A percentile compares a stretch with the other conserved stretches of the same genome.
These are phyloP conservation scores for Phenganax marumi DNA, from an alignment of 92 coral and sea anemone species.

Conservation along the genomic window DNA sequence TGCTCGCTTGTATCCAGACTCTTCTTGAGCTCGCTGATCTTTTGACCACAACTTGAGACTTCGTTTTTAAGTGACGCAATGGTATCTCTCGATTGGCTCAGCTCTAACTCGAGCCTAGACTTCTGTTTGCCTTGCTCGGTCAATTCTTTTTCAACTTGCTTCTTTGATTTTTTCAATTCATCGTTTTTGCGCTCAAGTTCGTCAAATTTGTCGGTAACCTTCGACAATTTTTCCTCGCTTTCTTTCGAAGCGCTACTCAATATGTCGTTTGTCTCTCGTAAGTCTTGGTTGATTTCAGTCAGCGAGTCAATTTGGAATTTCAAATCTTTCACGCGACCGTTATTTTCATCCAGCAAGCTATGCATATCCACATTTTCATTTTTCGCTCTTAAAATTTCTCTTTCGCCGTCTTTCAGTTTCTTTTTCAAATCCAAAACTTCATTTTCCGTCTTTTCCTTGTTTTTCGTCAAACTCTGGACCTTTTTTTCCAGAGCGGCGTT, in stretches of 20 bases:
- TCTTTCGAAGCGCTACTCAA: slow-evolving; percentile 44
- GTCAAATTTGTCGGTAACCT: slow-evolving; percentile 52
- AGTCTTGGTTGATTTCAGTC: slow-evolving; percentile 55
- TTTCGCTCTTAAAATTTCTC: slow-evolving; percentile 5
- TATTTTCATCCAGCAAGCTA: slow-evolving; percentile 2
- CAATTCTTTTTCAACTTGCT: slow-evolving; percentile 41
- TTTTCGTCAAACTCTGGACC: slow-evolving; percentile 19
- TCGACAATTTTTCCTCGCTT: slow-evolving; percentile 30
- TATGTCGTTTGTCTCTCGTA: slow-evolving; percentile 48
- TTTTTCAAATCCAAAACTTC: slow-evolving; percentile 11
- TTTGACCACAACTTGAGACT: slow-evolving; percentile 31
- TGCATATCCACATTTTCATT: slow-evolving; percentile 22
- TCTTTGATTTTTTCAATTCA: slow-evolving; percentile 52
- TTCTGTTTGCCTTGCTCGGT: slow-evolving; percentile 26
- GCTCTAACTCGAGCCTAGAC: slow-evolving; percentile 44
- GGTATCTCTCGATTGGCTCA: slow-evolving; percentile 44
- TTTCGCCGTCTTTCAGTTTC: background rate
- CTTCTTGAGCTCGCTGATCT: slow-evolving; percentile 29
- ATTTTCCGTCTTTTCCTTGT: slow-evolving; percentile 14
- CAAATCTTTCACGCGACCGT: slow-evolving; percentile 37
- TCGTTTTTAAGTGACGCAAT: slow-evolving; percentile 28
- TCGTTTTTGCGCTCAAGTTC: slow-evolving; percentile 50
- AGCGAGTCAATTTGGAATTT: slow-evolving; percentile 41
- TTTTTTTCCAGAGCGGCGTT: slow-evolving; percentile 19
- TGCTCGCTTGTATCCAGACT: slow-evolving; percentile 15